Conservation (phyloP, 2,888 invertebrate species). For the Xanthorhoe spadicearia region DNA sequence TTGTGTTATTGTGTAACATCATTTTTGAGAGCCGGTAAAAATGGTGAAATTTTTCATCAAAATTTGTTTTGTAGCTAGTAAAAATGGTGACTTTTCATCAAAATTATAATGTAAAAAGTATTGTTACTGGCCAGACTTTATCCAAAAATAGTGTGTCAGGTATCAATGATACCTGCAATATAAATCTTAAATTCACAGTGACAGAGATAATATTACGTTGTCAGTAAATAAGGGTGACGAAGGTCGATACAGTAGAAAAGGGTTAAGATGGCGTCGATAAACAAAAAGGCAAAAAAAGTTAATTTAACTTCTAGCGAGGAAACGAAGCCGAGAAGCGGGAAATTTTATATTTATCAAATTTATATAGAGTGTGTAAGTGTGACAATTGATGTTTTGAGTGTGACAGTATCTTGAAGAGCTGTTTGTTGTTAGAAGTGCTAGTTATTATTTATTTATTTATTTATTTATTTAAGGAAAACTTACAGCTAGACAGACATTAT, state of each 20-base stretch:
- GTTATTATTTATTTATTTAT: too few relatives aligned
- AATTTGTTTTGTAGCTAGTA: too few relatives aligned
- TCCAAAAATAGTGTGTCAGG: too few relatives aligned
- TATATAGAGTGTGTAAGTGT: constrained; percentile 47
- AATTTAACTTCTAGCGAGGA: constrained; percentile 79
- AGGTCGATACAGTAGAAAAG: constrained; percentile 71
- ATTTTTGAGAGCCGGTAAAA: too few relatives aligned
- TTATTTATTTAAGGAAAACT: too few relatives aligned
- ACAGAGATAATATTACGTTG: constrained; percentile 1
- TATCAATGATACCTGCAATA: background rate
- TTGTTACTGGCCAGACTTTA: too few relatives aligned
- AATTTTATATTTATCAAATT: constrained; percentile 59
- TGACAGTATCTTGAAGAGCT: constrained; percentile 34
- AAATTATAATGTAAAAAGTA: too few relatives aligned
- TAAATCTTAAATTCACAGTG: background rate
- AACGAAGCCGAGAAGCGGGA: constrained; percentile 68
- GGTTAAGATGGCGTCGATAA: constrained; percentile 81
- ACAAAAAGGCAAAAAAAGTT: constrained; percentile 77
- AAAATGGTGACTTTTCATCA: too few relatives aligned
- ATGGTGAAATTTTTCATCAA: too few relatives aligned
- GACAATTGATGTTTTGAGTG: constrained; percentile 48
- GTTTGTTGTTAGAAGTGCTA: too few relatives aligned
- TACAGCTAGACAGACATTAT: too few relatives aligned
- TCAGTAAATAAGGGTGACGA: constrained; percentile 1
- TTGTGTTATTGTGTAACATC: too few relatives aligned